Percentiles rank a stretch among this genome's conserved stretches.
Conservation (phyloP, 2,888 invertebrate genomes). For the Heliconius cydno region DNA sequence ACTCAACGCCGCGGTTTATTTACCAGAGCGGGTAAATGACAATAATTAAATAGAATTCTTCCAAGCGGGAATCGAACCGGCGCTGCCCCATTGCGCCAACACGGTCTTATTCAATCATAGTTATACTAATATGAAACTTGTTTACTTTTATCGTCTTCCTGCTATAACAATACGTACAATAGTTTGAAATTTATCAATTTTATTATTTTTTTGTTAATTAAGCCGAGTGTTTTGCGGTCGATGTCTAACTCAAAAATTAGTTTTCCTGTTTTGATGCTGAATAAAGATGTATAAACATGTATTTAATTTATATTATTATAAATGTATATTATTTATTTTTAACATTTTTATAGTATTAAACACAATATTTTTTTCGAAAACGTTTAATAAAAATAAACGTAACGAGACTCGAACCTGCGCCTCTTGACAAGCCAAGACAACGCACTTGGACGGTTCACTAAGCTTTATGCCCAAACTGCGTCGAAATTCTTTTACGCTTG, state of each 20-base stretch:
- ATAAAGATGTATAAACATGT: constrained; percentile 1
- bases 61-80: neutral
- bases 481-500: too few species aligned
- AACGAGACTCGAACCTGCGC: too few species aligned
- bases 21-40: neutral
- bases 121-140: constrained; percentile 13
- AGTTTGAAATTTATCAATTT: constrained; percentile 26
- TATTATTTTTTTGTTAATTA: constrained; percentile 32
- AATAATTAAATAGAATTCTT: neutral
- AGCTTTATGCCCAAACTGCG: too few species aligned
- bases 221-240: constrained; percentile 8
- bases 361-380: too few species aligned
- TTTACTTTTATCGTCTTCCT: constrained; percentile 39
- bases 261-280: constrained; percentile 27
- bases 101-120: neutral
- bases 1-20: neutral
- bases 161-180: constrained; percentile 2
- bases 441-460: too few species aligned
- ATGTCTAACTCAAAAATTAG: constrained; percentile 14
- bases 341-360: too few species aligned
- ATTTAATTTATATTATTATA: neutral
- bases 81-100: neutral
- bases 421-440: too few species aligned
- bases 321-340: too few species aligned
- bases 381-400: too few species aligned